These are phyloP conservation scores for Callipepla californica DNA, from an alignment of 2,113 vertebrate species.

Conservation along the genomic window DNA sequence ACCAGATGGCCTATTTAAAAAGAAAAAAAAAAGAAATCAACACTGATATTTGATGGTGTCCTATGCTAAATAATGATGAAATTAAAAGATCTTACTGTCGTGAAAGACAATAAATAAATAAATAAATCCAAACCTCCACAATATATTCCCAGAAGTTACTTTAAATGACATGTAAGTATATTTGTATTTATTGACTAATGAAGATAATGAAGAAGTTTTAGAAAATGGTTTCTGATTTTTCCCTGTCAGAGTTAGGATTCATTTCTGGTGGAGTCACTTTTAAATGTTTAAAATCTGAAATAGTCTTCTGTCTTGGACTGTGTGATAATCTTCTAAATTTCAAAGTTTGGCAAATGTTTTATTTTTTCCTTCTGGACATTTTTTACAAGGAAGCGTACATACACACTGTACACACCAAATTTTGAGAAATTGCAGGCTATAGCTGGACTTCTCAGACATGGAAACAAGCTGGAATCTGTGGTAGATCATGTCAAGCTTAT, in stretches of 20 bases:
- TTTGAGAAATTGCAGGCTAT: background rate
- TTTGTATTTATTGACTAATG: background rate
- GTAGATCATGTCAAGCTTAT: background rate
- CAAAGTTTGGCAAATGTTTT: background rate
- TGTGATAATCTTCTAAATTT: background rate
- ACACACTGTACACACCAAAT: background rate
- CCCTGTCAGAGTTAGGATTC: background rate
- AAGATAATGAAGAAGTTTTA: background rate
- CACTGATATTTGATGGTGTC: background rate
- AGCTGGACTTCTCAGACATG: background rate
- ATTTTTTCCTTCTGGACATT: accelerated
- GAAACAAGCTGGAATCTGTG: background rate
- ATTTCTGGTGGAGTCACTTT: background rate
- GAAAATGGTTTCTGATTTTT: background rate
- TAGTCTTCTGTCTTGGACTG: background rate
- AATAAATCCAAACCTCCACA: too few relatives aligned
- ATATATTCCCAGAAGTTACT: background rate
- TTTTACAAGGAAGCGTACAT: background rate
- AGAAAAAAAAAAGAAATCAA: too few relatives aligned
- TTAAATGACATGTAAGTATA: background rate
- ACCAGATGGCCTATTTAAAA: background rate
- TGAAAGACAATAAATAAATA: background rate
- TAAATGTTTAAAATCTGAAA: background rate
- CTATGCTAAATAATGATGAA: background rate
- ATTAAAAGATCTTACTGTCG: background rate